phyloP scores from a whole-genome alignment of 2,113 vertebrate species.

The Cygnus atratus region DNA sequence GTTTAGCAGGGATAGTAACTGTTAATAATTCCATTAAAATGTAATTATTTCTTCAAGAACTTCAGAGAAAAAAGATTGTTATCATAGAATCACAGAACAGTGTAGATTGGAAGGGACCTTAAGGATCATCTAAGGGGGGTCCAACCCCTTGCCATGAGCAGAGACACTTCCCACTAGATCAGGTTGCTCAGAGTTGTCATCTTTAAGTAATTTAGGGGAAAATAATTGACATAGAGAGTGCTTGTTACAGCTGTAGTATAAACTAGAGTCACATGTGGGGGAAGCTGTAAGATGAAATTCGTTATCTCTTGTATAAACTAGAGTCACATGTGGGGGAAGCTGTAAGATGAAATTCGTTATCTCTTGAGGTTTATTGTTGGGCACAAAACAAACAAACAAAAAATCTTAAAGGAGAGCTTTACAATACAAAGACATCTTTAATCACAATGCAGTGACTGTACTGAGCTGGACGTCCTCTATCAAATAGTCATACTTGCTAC shows the following conservation, averaged over 20 bases:
- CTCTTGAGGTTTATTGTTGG: neutral
- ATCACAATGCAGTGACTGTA: neutral
- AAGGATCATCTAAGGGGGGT: no score
- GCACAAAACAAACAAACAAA: neutral
- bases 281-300: neutral
- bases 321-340: neutral
- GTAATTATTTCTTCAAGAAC: neutral
- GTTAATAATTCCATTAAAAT: neutral
- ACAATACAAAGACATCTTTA: neutral
- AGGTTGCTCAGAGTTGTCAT: neutral
- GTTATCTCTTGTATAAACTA: neutral
- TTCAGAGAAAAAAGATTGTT: neutral
- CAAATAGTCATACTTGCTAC: neutral
- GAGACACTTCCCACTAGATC: neutral
- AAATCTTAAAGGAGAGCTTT: neutral
- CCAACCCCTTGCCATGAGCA: neutral
- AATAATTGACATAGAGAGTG: neutral
- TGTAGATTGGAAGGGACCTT: neutral
- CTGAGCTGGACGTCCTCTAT: neutral
- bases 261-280: neutral
- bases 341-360: neutral
- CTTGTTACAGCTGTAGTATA: neutral
- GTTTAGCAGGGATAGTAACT: neutral
- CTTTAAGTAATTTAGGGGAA: neutral
- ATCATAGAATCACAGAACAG: neutral